A percentile compares a stretch with the other conserved stretches of the same genome.
Evolutionary conservation across 1,140 invertebrate species (phyloP).

Genomic region (Pararge aegeria): DNA sequence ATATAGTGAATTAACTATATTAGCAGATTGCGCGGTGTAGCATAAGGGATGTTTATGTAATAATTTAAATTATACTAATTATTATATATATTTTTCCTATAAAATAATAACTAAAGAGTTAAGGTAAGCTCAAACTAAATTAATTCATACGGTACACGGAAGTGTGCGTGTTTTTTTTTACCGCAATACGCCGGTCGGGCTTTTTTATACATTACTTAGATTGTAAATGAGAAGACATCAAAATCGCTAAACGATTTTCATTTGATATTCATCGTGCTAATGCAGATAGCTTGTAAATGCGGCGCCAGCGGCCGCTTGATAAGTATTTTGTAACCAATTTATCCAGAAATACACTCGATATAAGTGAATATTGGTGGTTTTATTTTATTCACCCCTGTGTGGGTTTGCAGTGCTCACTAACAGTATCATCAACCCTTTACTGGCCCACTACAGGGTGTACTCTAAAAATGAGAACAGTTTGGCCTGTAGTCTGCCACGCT

Average conservation of each 20-base stretch:
- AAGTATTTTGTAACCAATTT: conserved; percentile 78
- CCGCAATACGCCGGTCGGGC: conserved; percentile 54
- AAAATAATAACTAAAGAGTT: conserved; percentile 66
- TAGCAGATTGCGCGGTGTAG: conserved; percentile 46
- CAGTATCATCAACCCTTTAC: too few relatives aligned
- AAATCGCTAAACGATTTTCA: conserved; percentile 35
- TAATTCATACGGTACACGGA: conserved; percentile 37
- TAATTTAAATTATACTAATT: conserved; percentile 79
- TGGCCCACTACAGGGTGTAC: too few relatives aligned
- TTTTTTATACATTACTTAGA: conserved; percentile 57
- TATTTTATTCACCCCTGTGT: conserved; percentile 42
- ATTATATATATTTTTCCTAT: conserved; percentile 75
- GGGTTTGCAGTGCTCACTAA: too few relatives aligned
- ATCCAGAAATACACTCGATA: conserved; percentile 78
- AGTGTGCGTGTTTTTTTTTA: conserved; percentile 41
- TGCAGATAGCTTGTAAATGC: conserved; percentile 54
- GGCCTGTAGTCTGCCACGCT: too few relatives aligned
- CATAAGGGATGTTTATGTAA: conserved; percentile 69
- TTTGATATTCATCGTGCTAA: conserved; percentile 63
- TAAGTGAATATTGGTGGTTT: conserved; percentile 71
- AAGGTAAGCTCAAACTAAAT: conserved; percentile 77
- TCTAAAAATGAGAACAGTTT: too few relatives aligned
- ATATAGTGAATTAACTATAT: conserved; percentile 43
- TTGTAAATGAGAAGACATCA: conserved; percentile 38
- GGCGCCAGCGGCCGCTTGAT: conserved; percentile 46